Evolutionary conservation across 1,140 invertebrate genomes (phyloP).

Genomic region (Bilobella aurantiaca): DNA sequence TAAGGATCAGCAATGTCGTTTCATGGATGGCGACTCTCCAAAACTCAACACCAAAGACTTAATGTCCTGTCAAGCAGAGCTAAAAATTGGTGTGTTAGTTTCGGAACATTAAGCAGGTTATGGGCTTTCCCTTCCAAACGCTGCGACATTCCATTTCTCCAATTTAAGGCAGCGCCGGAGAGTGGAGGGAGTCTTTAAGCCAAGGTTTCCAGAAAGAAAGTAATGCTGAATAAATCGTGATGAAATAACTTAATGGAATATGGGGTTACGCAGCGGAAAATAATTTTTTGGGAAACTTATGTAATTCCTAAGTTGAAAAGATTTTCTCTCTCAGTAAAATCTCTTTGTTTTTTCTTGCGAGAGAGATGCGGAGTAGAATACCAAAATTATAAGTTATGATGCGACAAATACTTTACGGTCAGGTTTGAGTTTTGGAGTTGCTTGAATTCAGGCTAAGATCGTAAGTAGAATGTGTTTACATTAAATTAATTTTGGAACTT

Average conservation of each 20-base stretch:
- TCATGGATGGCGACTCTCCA: not conserved
- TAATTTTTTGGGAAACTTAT: not conserved
- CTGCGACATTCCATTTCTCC: not conserved
- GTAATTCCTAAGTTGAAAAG: not conserved
- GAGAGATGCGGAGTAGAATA: too few species aligned
- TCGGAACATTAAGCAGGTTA: conserved; percentile 34
- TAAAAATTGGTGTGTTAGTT: conserved; percentile 35
- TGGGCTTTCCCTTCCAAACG: conserved; percentile 12
- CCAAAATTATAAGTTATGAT: not conserved
- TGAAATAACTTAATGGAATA: not conserved
- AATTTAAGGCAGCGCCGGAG: too few species aligned
- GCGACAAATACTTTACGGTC: not conserved
- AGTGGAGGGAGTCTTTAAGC: too few species aligned
- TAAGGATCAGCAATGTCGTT: not conserved
- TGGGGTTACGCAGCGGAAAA: not conserved
- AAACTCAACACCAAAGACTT: conserved; percentile 11
- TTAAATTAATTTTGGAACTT: not conserved
- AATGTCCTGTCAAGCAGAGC: conserved; percentile 33
- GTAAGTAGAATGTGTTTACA: not conserved
- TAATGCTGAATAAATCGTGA: not conserved
- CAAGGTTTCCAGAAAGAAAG: not conserved
- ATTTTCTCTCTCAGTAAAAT: not conserved
- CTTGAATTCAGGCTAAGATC: not conserved
- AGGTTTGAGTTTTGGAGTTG: too few species aligned
- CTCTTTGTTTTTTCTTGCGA: not conserved